Conservation (phyloP, 2,113 vertebrate genomes). For the Drymodes brunneopygia region DNA sequence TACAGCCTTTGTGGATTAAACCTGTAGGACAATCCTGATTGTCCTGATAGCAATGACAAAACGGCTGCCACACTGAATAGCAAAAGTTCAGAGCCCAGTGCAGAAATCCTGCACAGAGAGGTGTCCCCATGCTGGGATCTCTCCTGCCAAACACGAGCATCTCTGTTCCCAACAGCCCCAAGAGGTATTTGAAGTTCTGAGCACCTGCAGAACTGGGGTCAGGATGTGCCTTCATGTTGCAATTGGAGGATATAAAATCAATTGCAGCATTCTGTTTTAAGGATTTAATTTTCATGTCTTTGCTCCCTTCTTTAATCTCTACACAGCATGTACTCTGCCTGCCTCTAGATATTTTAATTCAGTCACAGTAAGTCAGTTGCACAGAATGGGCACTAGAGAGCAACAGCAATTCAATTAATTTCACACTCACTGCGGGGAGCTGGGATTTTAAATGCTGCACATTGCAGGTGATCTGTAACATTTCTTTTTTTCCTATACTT, state of each 20-base stretch:
- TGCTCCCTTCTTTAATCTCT: conserved; percentile 60
- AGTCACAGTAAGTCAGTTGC: conserved; percentile 60
- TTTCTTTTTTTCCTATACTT: neutral
- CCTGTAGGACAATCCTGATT: neutral
- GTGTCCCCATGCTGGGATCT: neutral
- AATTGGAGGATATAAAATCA: conserved; percentile 31
- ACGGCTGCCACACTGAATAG: neutral
- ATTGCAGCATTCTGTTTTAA: conserved; percentile 31
- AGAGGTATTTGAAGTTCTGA: neutral
- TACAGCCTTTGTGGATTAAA: neutral
- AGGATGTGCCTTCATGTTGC: neutral
- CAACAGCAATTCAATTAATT: conserved; percentile 66
- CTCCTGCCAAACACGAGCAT: neutral
- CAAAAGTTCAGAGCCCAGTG: neutral
- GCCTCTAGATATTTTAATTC: conserved; percentile 64
- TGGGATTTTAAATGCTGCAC: conserved; percentile 48
- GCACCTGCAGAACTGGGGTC: conserved; percentile 1
- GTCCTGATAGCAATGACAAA: neutral
- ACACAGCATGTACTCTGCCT: conserved; percentile 57
- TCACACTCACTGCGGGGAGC: conserved; percentile 43
- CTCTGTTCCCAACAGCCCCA: neutral
- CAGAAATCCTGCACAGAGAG: neutral
- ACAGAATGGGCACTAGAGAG: conserved; percentile 60
- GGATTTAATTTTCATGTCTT: conserved; percentile 56
- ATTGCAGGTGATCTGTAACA: conserved; percentile 55